Evolutionary conservation across 1,140 invertebrate species (phyloP).

Genomic region (Neodiprion pinetum): DNA sequence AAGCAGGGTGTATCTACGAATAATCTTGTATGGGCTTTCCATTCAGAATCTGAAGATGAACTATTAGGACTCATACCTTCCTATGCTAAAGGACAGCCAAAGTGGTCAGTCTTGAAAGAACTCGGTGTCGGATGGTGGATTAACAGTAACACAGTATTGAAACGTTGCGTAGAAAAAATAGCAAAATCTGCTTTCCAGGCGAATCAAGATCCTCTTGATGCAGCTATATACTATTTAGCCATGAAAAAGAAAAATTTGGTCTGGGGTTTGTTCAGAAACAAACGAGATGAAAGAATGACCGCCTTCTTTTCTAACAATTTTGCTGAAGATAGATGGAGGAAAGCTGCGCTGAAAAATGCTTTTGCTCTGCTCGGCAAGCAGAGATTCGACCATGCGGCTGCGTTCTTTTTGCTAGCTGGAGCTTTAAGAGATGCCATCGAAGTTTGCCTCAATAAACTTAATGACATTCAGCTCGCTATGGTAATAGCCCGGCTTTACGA

Average conservation of each 20-base stretch:
- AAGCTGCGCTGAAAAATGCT: slow-evolving; percentile 97
- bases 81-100: slow-evolving; percentile 81
- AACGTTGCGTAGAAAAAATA: slow-evolving; percentile 89
- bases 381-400: slow-evolving; percentile 91
- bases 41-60: slow-evolving; percentile 98
- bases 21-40: slow-evolving; percentile 98
- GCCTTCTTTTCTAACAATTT: slow-evolving; percentile 97
- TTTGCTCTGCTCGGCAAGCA: slow-evolving; percentile 96
- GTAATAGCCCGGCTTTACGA: slow-evolving; percentile 93
- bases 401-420: slow-evolving; percentile 94
- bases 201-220: slow-evolving; percentile 95
- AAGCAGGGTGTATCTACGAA: slow-evolving; percentile 90
- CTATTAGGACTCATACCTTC: slow-evolving; percentile 89
- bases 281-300: slow-evolving; percentile 91
- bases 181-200: slow-evolving; percentile 90
- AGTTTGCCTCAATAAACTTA: slow-evolving; percentile 89
- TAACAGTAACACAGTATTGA: slow-evolving; percentile 82
- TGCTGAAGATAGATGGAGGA: slow-evolving; percentile 90
- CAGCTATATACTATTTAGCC: slow-evolving; percentile 96
- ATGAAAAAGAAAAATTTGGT: slow-evolving; percentile 98
- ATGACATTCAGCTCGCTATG: slow-evolving; percentile 96
- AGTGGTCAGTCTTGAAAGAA: slow-evolving; percentile 92
- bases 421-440: slow-evolving; percentile 95
- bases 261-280: slow-evolving; percentile 93
- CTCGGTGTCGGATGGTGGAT: slow-evolving; percentile 98